Conservation (phyloP, 2,113 vertebrate species). For the Anolis sagrei region DNA sequence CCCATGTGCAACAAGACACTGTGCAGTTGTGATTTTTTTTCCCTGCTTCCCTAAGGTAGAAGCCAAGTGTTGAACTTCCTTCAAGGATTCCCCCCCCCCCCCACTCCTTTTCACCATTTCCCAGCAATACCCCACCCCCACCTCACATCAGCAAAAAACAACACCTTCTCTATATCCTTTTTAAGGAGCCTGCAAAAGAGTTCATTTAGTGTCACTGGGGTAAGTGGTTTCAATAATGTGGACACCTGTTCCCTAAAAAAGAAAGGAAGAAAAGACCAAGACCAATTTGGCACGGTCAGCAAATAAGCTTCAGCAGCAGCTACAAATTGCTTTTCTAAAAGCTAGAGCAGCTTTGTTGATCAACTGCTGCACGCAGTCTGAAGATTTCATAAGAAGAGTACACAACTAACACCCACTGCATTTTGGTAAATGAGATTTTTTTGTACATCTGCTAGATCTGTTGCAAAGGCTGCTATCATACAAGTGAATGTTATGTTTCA, state of each 20-base stretch:
- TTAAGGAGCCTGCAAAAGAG: conserved; percentile 60
- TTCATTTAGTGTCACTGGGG: conserved; percentile 66
- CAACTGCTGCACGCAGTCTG: conserved; percentile 69
- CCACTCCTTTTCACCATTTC: background rate
- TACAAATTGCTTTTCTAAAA: conserved; percentile 75
- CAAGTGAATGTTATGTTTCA: conserved; percentile 63
- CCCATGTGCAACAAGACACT: background rate
- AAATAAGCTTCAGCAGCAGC: conserved; percentile 56
- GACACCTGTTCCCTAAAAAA: conserved; percentile 72
- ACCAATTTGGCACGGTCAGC: conserved; percentile 65
- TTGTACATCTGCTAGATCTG: conserved; percentile 68
- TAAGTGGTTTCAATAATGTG: conserved; percentile 65
- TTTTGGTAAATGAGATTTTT: conserved; percentile 71
- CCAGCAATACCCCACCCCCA: background rate
- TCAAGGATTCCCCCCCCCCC: background rate
- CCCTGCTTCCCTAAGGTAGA: background rate
- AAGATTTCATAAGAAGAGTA: conserved; percentile 70
- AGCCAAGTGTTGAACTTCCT: conserved; percentile 18
- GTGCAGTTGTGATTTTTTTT: background rate
- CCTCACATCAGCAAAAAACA: conserved; percentile 10
- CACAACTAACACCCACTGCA: conserved; percentile 72
- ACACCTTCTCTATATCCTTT: conserved; percentile 34
- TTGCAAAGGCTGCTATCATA: conserved; percentile 64
- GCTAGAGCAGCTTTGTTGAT: conserved; percentile 75
- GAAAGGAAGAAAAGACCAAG: conserved; percentile 43